A percentile compares a stretch with the other conserved stretches of the same genome.
phyloP scores from a whole-genome alignment of 2,797 vertebrate species.

The Prunella strophiata region DNA sequence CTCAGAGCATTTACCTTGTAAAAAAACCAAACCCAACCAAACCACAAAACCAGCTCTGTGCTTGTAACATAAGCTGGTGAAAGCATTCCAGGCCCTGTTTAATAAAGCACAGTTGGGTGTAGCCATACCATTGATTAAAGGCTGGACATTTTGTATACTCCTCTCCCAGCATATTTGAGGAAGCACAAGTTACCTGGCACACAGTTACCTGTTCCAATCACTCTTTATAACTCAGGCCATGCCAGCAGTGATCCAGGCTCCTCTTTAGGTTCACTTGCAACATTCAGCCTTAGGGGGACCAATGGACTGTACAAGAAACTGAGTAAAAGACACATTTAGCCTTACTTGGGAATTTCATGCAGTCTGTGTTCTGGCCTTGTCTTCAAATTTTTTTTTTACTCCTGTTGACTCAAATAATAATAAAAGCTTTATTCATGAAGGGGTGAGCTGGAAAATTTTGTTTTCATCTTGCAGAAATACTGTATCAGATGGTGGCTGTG shows the following conservation, averaged over 20 bases:
- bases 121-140: background rate
- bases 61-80: background rate
- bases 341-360: background rate
- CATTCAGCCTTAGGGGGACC: background rate
- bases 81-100: background rate
- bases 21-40: background rate
- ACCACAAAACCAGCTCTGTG: background rate
- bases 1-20: background rate
- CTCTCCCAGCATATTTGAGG: background rate
- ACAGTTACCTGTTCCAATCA: background rate
- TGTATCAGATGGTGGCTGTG: background rate
- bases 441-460: background rate
- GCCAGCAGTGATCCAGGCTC: background rate
- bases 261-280: background rate
- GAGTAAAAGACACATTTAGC: background rate
- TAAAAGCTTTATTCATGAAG: background rate
- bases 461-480: background rate
- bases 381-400: background rate
- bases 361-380: background rate
- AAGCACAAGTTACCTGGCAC: background rate
- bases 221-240: background rate
- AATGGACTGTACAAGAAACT: background rate
- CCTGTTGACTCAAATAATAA: background rate
- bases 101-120: background rate
- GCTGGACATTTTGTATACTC: background rate